Percentiles rank a stretch among this genome's conserved stretches.
Conservation (phyloP, 2,797 vertebrate genomes). For the Coregonus suidteri region DNA sequence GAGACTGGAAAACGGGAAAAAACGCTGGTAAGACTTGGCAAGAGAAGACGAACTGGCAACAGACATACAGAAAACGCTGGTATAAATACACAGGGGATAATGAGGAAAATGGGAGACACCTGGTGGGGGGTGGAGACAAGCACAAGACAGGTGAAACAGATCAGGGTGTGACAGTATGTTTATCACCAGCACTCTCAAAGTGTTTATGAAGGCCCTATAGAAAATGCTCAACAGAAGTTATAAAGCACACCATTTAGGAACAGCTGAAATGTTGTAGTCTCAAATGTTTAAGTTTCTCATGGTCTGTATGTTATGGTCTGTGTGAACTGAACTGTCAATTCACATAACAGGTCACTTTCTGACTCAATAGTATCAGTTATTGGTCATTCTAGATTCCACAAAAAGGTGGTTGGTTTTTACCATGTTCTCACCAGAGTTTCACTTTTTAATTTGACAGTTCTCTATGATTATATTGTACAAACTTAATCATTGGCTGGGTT, state of each 20-base stretch:
- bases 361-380: background rate
- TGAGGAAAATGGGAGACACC: no score
- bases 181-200: constrained; percentile 6
- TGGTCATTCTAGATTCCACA: background rate
- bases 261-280: background rate
- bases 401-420: background rate
- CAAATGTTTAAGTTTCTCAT: background rate
- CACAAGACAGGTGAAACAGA: no score
- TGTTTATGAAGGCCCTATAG: constrained; percentile 19
- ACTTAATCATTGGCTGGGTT: constrained; percentile 9
- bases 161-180: no score
- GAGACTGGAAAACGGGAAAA: no score
- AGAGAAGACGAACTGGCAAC: no score
- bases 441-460: background rate
- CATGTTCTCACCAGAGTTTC: background rate
- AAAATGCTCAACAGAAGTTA: constrained; percentile 21
- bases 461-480: background rate
- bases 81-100: no score
- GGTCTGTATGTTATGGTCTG: background rate
- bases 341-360: background rate
- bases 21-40: no score
- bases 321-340: background rate
- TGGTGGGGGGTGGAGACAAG: no score
- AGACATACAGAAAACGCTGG: no score
- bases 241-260: constrained; percentile 5